A percentile compares a stretch with the other conserved stretches of the same genome.
These are phyloP conservation scores for Neoitamus cyanurus DNA, from an alignment of 2,888 invertebrate species.

Conservation along the genomic window DNA sequence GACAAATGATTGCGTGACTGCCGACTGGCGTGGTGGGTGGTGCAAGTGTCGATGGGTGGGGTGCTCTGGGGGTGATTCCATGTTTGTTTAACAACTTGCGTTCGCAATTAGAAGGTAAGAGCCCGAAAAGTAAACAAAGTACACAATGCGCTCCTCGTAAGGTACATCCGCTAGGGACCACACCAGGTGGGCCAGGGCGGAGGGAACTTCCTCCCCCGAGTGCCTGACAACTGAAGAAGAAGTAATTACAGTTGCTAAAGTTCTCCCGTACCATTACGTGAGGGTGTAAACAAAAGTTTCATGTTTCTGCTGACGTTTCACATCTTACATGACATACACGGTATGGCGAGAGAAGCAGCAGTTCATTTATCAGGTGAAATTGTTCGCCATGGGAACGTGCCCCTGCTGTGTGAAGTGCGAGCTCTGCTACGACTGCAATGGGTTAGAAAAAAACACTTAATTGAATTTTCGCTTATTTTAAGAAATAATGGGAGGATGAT, in stretches of 20 bases:
- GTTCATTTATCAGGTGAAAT: neutral
- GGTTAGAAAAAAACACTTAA: neutral
- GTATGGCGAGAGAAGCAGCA: neutral
- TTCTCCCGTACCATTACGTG: neutral
- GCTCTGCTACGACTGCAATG: neutral
- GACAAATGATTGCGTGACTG: constrained; percentile 34
- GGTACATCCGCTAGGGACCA: neutral
- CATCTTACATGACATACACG: neutral
- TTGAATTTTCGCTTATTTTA: neutral
- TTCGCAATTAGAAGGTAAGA: constrained; percentile 26
- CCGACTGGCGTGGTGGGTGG: neutral
- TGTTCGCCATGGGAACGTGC: neutral
- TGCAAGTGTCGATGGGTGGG: neutral
- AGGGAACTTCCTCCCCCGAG: neutral
- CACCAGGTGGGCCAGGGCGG: neutral
- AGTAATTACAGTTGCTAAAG: constrained; percentile 15
- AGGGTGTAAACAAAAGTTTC: constrained; percentile 18
- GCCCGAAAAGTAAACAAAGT: neutral
- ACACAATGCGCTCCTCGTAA: neutral
- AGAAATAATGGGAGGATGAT: neutral
- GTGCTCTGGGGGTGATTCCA: neutral
- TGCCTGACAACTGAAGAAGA: constrained; percentile 4
- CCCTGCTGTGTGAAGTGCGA: neutral
- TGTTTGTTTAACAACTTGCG: constrained; percentile 24
- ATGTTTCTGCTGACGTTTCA: constrained; percentile 10